These are phyloP conservation scores for Meteorus colon DNA, from an alignment of 2,888 invertebrate species.

Conservation along the genomic window DNA sequence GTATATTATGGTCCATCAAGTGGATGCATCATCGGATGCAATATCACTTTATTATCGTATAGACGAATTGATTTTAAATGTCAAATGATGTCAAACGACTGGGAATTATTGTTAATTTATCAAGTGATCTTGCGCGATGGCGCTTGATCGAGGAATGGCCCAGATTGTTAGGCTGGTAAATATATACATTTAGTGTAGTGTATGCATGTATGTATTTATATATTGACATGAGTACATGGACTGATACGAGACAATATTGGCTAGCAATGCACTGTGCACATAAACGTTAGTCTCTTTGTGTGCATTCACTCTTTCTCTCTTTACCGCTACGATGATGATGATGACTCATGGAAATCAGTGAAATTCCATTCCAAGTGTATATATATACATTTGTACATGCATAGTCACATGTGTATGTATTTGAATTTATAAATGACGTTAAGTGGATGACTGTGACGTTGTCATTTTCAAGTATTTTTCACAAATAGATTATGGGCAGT, in stretches of 20 bases:
- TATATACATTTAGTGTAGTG: constrained; percentile 37
- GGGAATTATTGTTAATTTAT: constrained; percentile 70
- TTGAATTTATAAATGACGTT: constrained; percentile 30
- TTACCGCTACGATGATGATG: constrained; percentile 6
- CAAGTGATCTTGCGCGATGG: constrained; percentile 50
- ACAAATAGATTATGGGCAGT: background rate
- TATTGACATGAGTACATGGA: background rate
- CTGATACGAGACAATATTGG: constrained; percentile 1
- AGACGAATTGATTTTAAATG: constrained; percentile 70
- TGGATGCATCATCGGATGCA: background rate
- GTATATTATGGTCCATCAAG: background rate
- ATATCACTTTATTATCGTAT: constrained; percentile 67
- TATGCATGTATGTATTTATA: background rate
- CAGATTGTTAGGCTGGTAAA: constrained; percentile 52
- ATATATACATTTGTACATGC: background rate
- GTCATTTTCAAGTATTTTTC: constrained; percentile 20
- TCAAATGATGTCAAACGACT: constrained; percentile 71
- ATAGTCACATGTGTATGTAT: background rate
- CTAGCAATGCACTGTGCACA: background rate
- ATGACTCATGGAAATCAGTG: constrained; percentile 53
- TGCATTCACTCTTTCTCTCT: background rate
- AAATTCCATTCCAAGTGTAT: constrained; percentile 43
- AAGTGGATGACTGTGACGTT: constrained; percentile 21
- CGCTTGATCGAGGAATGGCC: constrained; percentile 49
- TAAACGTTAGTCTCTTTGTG: background rate